phyloP scores from a whole-genome alignment of 1,140 invertebrate genomes.

The Himalopsyche phryganea region DNA sequence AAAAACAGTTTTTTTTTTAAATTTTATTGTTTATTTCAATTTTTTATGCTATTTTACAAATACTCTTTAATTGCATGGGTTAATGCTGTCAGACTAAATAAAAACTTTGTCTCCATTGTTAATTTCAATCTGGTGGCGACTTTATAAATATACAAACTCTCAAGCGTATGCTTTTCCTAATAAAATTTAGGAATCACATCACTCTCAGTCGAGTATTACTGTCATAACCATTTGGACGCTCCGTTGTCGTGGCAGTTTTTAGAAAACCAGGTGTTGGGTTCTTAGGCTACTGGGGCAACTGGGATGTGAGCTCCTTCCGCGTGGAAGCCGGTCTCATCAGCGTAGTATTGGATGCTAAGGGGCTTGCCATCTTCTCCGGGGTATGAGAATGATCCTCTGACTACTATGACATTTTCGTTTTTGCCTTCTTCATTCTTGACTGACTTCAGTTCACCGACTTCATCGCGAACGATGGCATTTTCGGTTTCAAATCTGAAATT shows the following conservation, averaged over 20 bases:
- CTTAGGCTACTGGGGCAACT: conserved; percentile 44
- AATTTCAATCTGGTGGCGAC: background rate
- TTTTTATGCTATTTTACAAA: no score
- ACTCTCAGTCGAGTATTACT: background rate
- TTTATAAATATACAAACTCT: background rate
- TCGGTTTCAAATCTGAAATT: conserved; percentile 43
- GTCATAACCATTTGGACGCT: no score
- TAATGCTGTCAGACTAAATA: no score
- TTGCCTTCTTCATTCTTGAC: conserved; percentile 45
- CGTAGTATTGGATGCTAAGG: conserved; percentile 68
- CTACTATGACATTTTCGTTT: conserved; percentile 41
- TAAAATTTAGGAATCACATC: conserved; percentile 16
- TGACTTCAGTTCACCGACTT: conserved; percentile 42
- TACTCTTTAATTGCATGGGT: no score
- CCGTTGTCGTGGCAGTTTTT: no score
- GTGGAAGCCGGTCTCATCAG: conserved; percentile 76
- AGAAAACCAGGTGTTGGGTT: no score
- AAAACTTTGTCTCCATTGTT: no score
- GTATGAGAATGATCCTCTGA: conserved; percentile 54
- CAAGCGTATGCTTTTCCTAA: conserved; percentile 6
- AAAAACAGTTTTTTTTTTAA: no score
- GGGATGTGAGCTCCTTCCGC: conserved; percentile 71
- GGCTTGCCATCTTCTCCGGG: conserved; percentile 68
- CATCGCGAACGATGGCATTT: conserved; percentile 38
- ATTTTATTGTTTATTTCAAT: no score